Base-by-base conservation (phyloP, 2,797 vertebrate species). In the Molossus molossus region DNA sequence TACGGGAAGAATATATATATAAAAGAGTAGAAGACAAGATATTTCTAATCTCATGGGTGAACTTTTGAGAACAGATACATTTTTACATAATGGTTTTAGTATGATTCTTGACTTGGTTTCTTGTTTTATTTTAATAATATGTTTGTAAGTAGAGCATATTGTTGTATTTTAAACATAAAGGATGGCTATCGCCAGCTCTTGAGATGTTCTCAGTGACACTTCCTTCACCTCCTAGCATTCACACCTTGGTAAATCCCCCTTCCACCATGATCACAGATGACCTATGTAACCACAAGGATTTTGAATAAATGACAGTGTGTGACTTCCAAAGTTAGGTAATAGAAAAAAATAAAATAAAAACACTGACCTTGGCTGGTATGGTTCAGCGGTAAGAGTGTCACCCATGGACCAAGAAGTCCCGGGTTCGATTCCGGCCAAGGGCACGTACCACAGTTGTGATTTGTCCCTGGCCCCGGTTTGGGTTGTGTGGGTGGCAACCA, bases 161-260 rank as follows among this genome's bases (percentile, higher is more conserved):
- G 65, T 87, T 96, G 89, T 79, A 82, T 95, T 95, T 94, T 82
- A 82, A 87, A 72, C 6, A 45, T 55, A 60, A 81, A 73, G 7
- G 9, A 53, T 85, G 40, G 29, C 45, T 67, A 5, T 29, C 33
- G 14, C 20, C 48, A 93, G 15, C 37, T 93, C 60, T 67, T 70
- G 20, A 86, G 29, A 80, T 53, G 20, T 8, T 9, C 27, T 37
- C 33, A 76, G 3, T 17, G 37, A 65, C 29, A 25, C 11, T 33
- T 53, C 6, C 9, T 33, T 53, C 6, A 50, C 11, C 8, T 80
- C 20, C 21, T 91, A 13, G 23, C 10, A 55, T 83, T 37, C 20
- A 17, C 21, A 76, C 6, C 13, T 70, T 72, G 10, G 40, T 91
- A 55, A 40, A 57, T 12, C 86, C 40, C 29, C 23, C 40, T 86